phyloP scores from a whole-genome alignment of 1,140 invertebrate species.

The Diabrotica undecimpunctata region DNA sequence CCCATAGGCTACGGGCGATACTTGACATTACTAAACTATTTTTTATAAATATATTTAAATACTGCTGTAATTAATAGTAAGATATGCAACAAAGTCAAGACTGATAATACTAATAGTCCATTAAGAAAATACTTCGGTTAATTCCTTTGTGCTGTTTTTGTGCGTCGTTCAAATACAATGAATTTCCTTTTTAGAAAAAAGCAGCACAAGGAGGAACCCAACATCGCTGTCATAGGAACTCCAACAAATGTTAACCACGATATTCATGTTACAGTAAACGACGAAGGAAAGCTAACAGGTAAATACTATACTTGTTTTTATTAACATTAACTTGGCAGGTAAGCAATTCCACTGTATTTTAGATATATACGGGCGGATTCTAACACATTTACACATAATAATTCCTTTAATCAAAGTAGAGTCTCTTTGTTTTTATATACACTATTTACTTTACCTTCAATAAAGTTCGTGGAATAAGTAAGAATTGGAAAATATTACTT shows the following conservation, averaged over 20 bases:
- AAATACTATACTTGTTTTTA: background rate
- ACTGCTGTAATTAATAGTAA: background rate
- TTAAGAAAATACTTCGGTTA: background rate
- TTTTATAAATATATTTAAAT: background rate
- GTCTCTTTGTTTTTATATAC: too few relatives aligned
- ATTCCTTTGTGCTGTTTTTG: background rate
- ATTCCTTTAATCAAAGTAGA: too few relatives aligned
- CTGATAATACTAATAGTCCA: background rate
- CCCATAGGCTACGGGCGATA: background rate
- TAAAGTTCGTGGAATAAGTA: too few relatives aligned
- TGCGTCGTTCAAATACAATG: background rate
- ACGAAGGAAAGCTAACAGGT: constrained; percentile 63
- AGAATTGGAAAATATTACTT: too few relatives aligned
- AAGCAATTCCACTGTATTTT: too few relatives aligned
- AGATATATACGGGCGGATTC: too few relatives aligned
- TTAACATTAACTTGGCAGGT: too few relatives aligned
- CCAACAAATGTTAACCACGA: constrained; percentile 76
- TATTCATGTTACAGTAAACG: constrained; percentile 76
- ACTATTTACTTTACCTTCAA: too few relatives aligned
- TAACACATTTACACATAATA: too few relatives aligned
- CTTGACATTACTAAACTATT: background rate
- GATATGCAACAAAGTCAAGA: background rate
- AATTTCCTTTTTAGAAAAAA: constrained; percentile 25
- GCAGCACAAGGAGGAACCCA: constrained; percentile 22
- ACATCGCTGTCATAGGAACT: constrained; percentile 39